These are phyloP conservation scores for Microtus montanus DNA, from an alignment of 2,113 vertebrate genomes.

Conservation along the genomic window DNA sequence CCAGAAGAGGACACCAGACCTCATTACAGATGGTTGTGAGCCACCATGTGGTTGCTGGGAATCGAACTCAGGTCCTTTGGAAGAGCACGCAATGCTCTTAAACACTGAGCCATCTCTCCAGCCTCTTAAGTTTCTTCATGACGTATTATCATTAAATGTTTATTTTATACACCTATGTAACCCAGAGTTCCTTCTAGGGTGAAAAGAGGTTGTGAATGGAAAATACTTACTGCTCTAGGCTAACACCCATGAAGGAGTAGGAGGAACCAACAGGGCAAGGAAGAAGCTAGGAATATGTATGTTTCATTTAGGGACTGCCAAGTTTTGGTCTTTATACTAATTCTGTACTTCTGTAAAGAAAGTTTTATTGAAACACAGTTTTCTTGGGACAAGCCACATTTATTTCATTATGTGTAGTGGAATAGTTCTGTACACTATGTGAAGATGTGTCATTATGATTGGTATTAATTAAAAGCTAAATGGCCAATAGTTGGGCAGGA, in stretches of 20 bases:
- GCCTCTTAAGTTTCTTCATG: not conserved
- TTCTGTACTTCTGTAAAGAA: not conserved
- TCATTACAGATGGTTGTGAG: no score
- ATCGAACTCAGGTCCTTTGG: no score
- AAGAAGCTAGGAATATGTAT: not conserved
- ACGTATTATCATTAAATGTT: not conserved
- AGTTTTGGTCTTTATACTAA: not conserved
- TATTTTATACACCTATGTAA: not conserved
- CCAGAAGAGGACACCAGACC: no score
- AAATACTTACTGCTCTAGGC: not conserved
- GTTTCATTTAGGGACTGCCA: not conserved
- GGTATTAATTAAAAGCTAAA: not conserved
- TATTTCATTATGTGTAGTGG: not conserved
- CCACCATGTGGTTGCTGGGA: no score
- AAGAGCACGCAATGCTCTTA: no score
- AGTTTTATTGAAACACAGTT: not conserved
- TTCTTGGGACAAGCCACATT: not conserved
- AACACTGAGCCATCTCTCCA: no score
- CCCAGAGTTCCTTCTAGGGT: not conserved
- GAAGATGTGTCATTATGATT: not conserved
- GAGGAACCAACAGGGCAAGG: not conserved
- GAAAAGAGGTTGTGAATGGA: not conserved
- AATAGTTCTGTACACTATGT: not conserved
- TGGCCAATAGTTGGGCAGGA: not conserved
- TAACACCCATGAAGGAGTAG: not conserved